Conservation (phyloP, 30 jellyfish, hydroid and myxozoan species). For the Nemopilema nomurai region DNA sequence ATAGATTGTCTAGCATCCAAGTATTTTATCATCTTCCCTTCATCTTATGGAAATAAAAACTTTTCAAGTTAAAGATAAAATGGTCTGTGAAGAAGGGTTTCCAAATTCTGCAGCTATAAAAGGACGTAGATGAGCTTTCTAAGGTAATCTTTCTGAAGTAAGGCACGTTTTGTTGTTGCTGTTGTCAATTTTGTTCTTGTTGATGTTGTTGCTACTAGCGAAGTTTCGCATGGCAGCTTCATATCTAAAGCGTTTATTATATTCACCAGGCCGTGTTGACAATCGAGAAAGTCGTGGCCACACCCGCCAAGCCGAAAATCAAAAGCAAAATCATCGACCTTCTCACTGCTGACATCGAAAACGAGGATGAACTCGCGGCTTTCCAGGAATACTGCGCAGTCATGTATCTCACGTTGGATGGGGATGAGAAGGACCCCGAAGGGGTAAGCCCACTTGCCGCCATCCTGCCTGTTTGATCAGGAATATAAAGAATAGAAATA, state of each 20-base stretch:
- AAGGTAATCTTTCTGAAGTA: too few relatives aligned
- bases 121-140: too few relatives aligned
- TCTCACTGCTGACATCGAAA: constrained; percentile 57
- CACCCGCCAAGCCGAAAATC: constrained; percentile 46
- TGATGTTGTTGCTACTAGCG: background rate
- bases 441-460: constrained; percentile 49
- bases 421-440: constrained; percentile 63
- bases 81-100: too few relatives aligned
- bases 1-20: too few relatives aligned
- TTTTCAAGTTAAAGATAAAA: too few relatives aligned
- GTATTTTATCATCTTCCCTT: too few relatives aligned
- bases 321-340: constrained; percentile 67
- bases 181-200: background rate
- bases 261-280: constrained; percentile 71
- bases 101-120: too few relatives aligned
- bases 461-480: background rate
- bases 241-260: background rate
- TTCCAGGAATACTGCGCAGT: constrained; percentile 75
- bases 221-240: background rate
- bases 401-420: constrained; percentile 67
- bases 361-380: constrained; percentile 58
- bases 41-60: too few relatives aligned
- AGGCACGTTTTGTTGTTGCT: too few relatives aligned
- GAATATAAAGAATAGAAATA: too few relatives aligned
- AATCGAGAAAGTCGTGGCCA: constrained; percentile 61